Conservation (phyloP, 92 coral and sea anemone species). For the Metridium senile region DNA sequence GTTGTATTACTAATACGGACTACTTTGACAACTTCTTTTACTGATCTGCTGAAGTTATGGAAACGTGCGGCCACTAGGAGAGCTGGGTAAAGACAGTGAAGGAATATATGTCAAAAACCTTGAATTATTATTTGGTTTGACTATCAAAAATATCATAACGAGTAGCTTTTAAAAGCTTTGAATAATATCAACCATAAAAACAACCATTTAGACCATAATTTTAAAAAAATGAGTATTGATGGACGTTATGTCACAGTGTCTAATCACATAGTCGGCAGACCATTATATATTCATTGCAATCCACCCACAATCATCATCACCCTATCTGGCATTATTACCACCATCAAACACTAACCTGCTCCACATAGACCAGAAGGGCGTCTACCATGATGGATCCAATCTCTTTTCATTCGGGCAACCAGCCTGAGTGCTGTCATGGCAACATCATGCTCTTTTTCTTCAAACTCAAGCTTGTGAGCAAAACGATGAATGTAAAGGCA, state of each 20-base stretch:
- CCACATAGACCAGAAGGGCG: conserved; percentile 99
- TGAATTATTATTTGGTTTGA: no score
- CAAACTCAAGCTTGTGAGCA: conserved; percentile 94
- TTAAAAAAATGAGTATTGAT: no score
- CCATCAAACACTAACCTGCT: conserved; percentile 59
- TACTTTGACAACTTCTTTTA: conserved; percentile 84
- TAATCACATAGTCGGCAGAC: not conserved
- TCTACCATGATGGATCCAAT: conserved; percentile 98
- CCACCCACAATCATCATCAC: not conserved
- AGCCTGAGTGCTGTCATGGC: conserved; percentile 94
- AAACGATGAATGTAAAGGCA: conserved; percentile 97
- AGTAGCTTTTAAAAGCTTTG: no score
- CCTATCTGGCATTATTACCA: not conserved
- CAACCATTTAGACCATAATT: no score
- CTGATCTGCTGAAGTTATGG: conserved; percentile 89
- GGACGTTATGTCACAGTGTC: no score
- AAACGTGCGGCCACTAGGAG: conserved; percentile 92
- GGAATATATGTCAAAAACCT: no score
- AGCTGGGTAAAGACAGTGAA: no score
- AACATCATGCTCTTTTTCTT: conserved; percentile 96
- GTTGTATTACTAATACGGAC: conserved; percentile 97
- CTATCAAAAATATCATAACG: no score
- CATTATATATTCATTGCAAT: not conserved
- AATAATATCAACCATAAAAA: no score
- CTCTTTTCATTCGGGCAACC: conserved; percentile 94